Base-by-base conservation (phyloP, 2,888 invertebrate species). In the Holacanthella duospinosa region DNA sequence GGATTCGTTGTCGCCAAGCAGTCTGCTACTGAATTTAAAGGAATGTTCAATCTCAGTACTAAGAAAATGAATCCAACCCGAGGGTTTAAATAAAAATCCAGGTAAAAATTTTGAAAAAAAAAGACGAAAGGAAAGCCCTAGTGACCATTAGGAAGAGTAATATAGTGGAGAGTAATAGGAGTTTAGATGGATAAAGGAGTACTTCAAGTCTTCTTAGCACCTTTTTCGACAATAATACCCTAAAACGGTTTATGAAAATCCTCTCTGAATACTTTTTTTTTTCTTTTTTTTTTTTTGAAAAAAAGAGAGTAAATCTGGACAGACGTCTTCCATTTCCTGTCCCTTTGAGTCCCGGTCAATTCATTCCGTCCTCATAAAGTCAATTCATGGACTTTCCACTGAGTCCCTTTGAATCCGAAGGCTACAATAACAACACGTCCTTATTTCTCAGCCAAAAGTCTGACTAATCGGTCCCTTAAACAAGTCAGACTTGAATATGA, bases 201-300 rank as follows among this genome's bases (percentile, higher is more conserved):
- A 48, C 48, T 48, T 48, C 48, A 48, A 48, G 48, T 48, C 48
- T 9, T 48, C 48, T 48, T 48, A 48, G 48, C 48, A 48, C 48
- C 48, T 48, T 48, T 9, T 9, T 9, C 48, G 36, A 48, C 48
- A 62, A 55, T 65, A 60, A 65, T 65, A 60, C 63, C 62, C 29
- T 63, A 54, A 63, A 62, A 62, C 59, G 64, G 54, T 62, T 65
- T 62, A 62, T 57, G 65, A 65, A 65, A 65, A 63, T 65, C 65
- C 63, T 60, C 63, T 60, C 29, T 62, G 55, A 43, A 62, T 59
- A 29, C 60, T 43, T 24, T 43, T 26, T 55, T 26, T 55, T 53
- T 53, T n/a, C 21, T 24, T 43, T 26, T 55, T 26, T 55, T 3
- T n/a, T 26, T 6, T 16, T n/a, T 9, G 27, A 55, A 26, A 19